phyloP scores from a whole-genome alignment of 2,113 vertebrate genomes.

The Chiloscyllium plagiosum region DNA sequence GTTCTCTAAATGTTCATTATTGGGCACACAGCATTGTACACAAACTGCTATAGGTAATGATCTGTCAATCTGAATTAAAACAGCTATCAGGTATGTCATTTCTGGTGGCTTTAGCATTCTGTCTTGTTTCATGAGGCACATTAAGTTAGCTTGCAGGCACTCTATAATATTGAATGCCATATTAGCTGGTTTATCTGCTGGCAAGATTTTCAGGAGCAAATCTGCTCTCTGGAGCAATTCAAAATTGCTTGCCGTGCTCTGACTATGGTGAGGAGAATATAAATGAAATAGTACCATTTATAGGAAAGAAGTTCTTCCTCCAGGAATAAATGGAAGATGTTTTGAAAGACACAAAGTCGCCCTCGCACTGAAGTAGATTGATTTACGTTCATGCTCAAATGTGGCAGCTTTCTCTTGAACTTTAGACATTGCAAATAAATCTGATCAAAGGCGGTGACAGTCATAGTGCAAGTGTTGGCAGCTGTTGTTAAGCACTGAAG shows the following conservation, averaged over 20 bases:
- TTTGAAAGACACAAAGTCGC: not conserved
- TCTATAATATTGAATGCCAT: slow-evolving; percentile 27
- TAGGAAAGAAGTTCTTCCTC: not conserved
- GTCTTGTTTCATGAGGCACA: not conserved
- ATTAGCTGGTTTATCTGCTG: slow-evolving; percentile 15
- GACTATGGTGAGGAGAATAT: not conserved
- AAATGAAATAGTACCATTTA: slow-evolving; percentile 19
- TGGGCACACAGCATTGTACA: not conserved
- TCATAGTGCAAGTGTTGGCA: slow-evolving; percentile 24
- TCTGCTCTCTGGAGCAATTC: slow-evolving; percentile 1
- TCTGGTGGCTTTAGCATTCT: slow-evolving; percentile 1
- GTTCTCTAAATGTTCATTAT: not conserved
- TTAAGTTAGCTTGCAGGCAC: slow-evolving; percentile 20
- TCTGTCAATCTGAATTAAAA: slow-evolving; percentile 1
- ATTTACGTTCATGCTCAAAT: not conserved
- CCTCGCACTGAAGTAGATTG: not conserved
- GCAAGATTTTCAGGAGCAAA: not conserved
- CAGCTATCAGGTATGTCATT: not conserved
- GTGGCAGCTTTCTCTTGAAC: slow-evolving; percentile 27
- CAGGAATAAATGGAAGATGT: not conserved
- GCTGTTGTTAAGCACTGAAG: slow-evolving; percentile 20
- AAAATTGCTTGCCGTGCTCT: not conserved
- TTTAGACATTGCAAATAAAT: slow-evolving; percentile 31
- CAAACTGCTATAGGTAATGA: not conserved
- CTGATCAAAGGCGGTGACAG: slow-evolving; percentile 11